phyloP scores from a whole-genome alignment of 2,888 invertebrate genomes.

The Eilema depressum region DNA sequence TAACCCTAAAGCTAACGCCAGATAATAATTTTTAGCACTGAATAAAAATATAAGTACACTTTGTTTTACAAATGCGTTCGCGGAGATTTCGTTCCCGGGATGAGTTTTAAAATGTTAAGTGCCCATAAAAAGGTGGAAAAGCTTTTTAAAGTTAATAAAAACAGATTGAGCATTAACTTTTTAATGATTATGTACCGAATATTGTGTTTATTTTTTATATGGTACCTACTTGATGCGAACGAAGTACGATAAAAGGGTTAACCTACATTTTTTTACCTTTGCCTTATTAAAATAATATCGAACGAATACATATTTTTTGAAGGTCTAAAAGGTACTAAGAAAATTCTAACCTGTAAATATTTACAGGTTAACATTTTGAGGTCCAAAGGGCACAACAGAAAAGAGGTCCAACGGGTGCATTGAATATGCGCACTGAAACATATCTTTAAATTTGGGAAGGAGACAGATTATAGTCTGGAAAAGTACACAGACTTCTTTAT shows the following conservation, averaged over 20 bases:
- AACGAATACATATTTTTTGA: no score
- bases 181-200: background rate
- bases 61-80: constrained; percentile 2
- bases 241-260: background rate
- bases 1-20: background rate
- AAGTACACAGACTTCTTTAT: no score
- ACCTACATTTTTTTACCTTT: background rate
- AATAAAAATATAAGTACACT: background rate
- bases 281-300: no score
- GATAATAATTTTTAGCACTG: background rate
- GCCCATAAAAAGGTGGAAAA: constrained; percentile 17
- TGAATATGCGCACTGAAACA: no score
- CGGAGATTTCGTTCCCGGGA: constrained; percentile 7
- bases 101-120: constrained; percentile 22
- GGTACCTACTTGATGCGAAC: background rate
- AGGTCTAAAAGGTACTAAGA: no score
- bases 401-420: no score
- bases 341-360: no score
- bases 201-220: background rate
- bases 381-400: no score
- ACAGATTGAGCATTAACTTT: constrained; percentile 3
- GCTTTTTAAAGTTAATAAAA: constrained; percentile 18
- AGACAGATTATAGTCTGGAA: no score
- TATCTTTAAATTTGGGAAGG: no score
- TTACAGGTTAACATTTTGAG: no score